Base-by-base conservation (phyloP, 1,140 invertebrate species). In the Copidosoma floridanum region DNA sequence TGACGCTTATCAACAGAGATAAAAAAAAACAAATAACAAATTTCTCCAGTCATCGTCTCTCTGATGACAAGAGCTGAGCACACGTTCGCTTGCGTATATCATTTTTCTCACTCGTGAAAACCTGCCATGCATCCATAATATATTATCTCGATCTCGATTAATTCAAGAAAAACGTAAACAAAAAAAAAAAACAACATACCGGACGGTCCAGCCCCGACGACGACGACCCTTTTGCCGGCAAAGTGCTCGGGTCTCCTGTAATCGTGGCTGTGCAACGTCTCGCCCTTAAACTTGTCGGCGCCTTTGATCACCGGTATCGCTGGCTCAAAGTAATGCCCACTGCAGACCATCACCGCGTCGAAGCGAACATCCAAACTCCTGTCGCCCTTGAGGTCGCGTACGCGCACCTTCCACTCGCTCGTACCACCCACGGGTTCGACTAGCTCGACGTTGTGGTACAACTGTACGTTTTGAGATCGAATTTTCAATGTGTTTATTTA, bases 141-240 rank as follows among this genome's bases (percentile, higher is more conserved):
- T n/a, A n/a, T n/a, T n/a, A n/a, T n/a, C n/a, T n/a, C n/a, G n/a
- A n/a, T n/a, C n/a, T n/a, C n/a, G n/a, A n/a, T n/a, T n/a, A n/a
- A n/a, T n/a, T n/a, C n/a, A n/a, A n/a, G n/a, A n/a, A n/a, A n/a
- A n/a, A n/a, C n/a, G n/a, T n/a, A n/a, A n/a, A n/a, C n/a, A n/a
- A n/a, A n/a, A n/a, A n/a, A n/a, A n/a, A n/a, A n/a, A n/a, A n/a
- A n/a, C n/a, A n/a, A n/a, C 29, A 44, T 75, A 67, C 93, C 94
- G 14, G 93, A 95, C 10, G 92, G 89, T 16, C 92, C 92, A 43
- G 90, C 92, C 6, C 95, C 95, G 27, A 97, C 76, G 23, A 95
- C 86, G 1, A 91, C 76, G 0, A 96, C 91, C 4, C 67, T 81
- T 69, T 90, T 84, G 57, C 78, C 84, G 35, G 72, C 66, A 72